Conservation (phyloP, 92 coral and sea anemone species). For the Epizoanthus stellaris region DNA sequence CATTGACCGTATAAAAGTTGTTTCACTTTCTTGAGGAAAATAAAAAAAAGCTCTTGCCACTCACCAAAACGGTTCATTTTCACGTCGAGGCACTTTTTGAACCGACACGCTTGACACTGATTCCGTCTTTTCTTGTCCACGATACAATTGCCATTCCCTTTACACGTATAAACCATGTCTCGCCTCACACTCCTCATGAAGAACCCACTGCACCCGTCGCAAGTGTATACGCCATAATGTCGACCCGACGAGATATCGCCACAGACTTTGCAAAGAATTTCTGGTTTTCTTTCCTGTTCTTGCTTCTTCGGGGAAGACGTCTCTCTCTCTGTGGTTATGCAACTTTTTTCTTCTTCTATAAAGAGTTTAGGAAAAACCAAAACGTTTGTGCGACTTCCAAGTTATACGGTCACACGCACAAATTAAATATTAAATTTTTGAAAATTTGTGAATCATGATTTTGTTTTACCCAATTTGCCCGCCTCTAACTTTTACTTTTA, state of each 20-base stretch:
- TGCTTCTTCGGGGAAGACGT: conserved; percentile 80
- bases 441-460: neutral
- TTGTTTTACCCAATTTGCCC: conserved; percentile 5
- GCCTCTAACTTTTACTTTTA: conserved; percentile 38
- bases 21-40: neutral
- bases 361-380: conserved; percentile 43
- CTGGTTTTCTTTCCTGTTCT: conserved; percentile 82
- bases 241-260: conserved; percentile 98
- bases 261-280: conserved; percentile 93
- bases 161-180: conserved; percentile 97
- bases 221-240: conserved; percentile 95
- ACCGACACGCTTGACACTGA: conserved; percentile 99
- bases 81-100: conserved; percentile 95
- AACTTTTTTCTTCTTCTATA: conserved; percentile 63
- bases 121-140: conserved; percentile 97
- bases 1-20: neutral
- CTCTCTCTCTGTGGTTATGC: conserved; percentile 63
- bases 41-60: conserved; percentile 25
- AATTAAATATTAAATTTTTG: conserved; percentile 33
- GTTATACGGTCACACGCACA: neutral
- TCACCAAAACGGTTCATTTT: conserved; percentile 99
- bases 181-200: conserved; percentile 98
- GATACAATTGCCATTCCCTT: conserved; percentile 92
- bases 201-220: conserved; percentile 97
- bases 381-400: conserved; percentile 12